A percentile compares a stretch with the other conserved stretches of the same genome.
Conservation (phyloP, 2,113 vertebrate genomes). For the Corythaeola cristata region DNA sequence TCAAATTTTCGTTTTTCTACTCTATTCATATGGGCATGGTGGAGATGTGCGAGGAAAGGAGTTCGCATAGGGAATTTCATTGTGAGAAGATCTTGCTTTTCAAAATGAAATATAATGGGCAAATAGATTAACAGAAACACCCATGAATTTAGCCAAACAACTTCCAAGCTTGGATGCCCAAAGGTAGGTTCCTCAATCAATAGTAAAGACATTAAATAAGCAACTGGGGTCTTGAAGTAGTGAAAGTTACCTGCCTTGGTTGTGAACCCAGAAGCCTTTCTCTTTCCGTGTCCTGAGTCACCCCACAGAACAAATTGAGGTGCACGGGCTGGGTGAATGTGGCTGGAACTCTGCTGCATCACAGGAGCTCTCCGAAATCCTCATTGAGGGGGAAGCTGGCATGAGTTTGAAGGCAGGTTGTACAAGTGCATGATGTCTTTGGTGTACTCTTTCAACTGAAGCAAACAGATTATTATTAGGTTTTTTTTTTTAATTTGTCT, state of each 20-base stretch:
- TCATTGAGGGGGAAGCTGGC: background rate
- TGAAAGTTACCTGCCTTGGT: background rate
- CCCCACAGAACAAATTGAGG: background rate
- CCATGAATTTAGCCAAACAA: background rate
- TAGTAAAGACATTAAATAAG: background rate
- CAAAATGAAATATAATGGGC: background rate
- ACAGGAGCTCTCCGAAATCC: background rate
- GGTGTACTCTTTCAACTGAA: background rate
- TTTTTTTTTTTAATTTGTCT: background rate
- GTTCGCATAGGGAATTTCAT: background rate
- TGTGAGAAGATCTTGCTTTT: background rate
- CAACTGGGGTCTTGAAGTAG: background rate
- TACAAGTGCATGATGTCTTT: background rate
- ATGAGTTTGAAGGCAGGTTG: background rate
- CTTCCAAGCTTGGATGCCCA: background rate
- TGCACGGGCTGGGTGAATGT: background rate
- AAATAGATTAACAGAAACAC: background rate
- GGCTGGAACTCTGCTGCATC: background rate
- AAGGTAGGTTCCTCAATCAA: background rate
- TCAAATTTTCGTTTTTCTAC: background rate
- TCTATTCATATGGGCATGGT: background rate
- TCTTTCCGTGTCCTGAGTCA: background rate
- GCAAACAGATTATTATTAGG: background rate
- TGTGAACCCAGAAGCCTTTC: background rate
- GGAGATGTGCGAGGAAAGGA: background rate